Evolutionary conservation across 2,888 invertebrate species (phyloP).

Genomic region (Nowickia ferox): DNA sequence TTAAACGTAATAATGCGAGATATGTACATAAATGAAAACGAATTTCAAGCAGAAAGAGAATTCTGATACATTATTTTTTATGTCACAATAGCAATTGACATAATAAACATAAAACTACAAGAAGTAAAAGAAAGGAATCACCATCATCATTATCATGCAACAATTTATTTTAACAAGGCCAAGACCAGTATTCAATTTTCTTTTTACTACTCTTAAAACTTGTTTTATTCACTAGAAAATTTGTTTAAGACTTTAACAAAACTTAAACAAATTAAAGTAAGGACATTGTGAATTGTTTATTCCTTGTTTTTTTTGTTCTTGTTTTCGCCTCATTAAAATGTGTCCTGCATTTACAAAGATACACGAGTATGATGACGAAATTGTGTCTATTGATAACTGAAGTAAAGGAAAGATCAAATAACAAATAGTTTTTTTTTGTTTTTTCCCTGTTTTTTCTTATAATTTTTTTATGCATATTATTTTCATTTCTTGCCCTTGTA

Average conservation of each 20-base stretch:
- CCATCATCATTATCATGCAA: constrained; percentile 27
- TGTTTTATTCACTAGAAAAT: not conserved
- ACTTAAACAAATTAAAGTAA: constrained; percentile 34
- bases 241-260: constrained; percentile 2
- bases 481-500: not conserved
- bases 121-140: constrained; percentile 1
- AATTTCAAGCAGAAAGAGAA: constrained; percentile 15
- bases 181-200: constrained; percentile 36
- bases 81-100: constrained; percentile 48
- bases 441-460: not conserved
- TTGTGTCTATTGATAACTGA: not conserved
- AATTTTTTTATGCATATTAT: not conserved
- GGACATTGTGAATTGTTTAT: constrained; percentile 33
- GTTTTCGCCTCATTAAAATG: constrained; percentile 36
- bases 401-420: constrained; percentile 3
- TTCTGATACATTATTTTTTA: constrained; percentile 28
- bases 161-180: constrained; percentile 59
- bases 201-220: constrained; percentile 2
- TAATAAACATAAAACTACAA: constrained; percentile 16
- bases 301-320: not conserved
- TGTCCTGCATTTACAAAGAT: constrained; percentile 18
- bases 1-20: constrained; percentile 30
- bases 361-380: not conserved
- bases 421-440: not conserved
- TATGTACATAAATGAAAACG: not conserved